Evolutionary conservation across 2,113 vertebrate genomes (phyloP).

Genomic region (Sphyrna mokarran): DNA sequence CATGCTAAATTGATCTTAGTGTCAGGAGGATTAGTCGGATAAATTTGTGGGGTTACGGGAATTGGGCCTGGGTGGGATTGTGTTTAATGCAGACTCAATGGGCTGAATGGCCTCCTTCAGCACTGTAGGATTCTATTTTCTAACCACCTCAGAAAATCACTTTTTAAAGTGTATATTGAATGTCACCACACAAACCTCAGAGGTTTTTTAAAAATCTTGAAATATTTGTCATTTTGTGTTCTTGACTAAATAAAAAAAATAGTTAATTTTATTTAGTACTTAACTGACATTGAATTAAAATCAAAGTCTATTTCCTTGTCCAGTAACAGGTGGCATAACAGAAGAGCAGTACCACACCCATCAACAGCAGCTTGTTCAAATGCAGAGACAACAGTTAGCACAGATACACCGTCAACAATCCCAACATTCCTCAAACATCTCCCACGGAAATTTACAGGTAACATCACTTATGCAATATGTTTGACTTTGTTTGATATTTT

Average conservation of each 20-base stretch:
- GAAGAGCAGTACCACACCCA: slow-evolving; percentile 86
- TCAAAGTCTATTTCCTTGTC: background rate
- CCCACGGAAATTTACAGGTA: slow-evolving; percentile 69
- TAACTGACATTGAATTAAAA: background rate
- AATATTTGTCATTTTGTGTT: background rate
- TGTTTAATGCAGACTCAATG: no score
- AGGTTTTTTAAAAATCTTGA: background rate
- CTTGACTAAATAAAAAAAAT: background rate
- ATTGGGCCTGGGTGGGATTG: no score
- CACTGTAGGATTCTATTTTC: no score
- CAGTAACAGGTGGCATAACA: slow-evolving; percentile 78
- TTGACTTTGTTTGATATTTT: background rate
- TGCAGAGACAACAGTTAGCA: slow-evolving; percentile 80
- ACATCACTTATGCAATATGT: background rate
- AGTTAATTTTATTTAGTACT: background rate
- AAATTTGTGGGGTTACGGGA: no score
- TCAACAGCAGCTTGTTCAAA: slow-evolving; percentile 82
- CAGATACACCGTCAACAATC: slow-evolving; percentile 74
- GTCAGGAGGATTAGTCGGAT: no score
- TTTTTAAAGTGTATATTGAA: background rate
- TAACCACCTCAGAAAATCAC: background rate
- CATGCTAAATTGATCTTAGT: no score
- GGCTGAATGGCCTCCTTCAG: no score
- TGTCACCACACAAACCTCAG: background rate
- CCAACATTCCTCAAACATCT: slow-evolving; percentile 66